These are phyloP conservation scores for Otus sunia DNA, from an alignment of 2,113 vertebrate species.

Conservation along the genomic window DNA sequence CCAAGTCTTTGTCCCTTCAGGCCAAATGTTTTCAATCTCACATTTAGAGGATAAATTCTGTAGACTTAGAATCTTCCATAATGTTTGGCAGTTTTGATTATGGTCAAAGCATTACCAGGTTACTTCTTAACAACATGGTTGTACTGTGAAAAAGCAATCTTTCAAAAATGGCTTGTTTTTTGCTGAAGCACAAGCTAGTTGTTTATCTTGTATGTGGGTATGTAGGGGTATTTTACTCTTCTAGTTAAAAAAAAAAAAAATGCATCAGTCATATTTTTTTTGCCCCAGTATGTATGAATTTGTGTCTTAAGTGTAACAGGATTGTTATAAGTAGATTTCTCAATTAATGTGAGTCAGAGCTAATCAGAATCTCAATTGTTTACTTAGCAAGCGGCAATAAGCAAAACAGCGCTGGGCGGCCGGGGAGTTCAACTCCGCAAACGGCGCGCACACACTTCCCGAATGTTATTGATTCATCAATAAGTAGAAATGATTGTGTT, in stretches of 20 bases:
- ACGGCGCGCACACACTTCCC: too few relatives aligned
- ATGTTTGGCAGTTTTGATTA: background rate
- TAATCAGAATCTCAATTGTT: too few relatives aligned
- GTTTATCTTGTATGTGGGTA: background rate
- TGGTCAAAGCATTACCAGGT: background rate
- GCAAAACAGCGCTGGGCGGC: too few relatives aligned
- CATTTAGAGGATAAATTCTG: background rate
- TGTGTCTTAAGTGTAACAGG: background rate
- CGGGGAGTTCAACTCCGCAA: too few relatives aligned
- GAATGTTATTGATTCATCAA: too few relatives aligned
- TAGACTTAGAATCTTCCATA: background rate
- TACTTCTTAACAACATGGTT: background rate
- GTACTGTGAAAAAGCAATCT: background rate
- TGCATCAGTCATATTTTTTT: background rate
- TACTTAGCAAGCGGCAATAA: too few relatives aligned
- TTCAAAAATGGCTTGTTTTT: background rate
- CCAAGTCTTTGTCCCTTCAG: background rate
- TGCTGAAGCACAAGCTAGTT: background rate
- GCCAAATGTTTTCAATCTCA: background rate
- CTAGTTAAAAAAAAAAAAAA: too few relatives aligned
- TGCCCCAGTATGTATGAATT: background rate
- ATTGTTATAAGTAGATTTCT: too few relatives aligned
- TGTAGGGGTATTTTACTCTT: background rate
- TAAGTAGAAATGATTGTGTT: too few relatives aligned
- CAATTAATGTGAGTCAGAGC: too few relatives aligned